phyloP scores from a whole-genome alignment of 2,888 invertebrate genomes.

The Agrilus cyanescens region DNA sequence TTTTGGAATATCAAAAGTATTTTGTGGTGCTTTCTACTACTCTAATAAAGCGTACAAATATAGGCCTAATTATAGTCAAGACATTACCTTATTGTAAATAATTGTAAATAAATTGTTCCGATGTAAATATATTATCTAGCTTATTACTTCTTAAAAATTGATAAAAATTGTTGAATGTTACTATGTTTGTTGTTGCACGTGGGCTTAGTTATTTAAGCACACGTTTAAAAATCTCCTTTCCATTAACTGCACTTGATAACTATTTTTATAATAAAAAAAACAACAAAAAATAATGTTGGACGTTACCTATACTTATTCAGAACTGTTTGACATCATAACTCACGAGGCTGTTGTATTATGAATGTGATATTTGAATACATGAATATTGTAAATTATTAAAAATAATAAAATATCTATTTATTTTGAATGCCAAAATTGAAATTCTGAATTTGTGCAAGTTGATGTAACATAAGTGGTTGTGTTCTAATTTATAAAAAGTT shows the following conservation, averaged over 20 bases:
- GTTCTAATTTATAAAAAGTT: constrained; percentile 24
- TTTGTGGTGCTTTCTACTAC: constrained; percentile 27
- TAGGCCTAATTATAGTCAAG: constrained; percentile 30
- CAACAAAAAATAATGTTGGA: constrained; percentile 19
- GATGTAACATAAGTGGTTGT: constrained; percentile 32
- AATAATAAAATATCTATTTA: constrained; percentile 30
- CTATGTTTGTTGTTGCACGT: constrained; percentile 27
- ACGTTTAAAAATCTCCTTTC: constrained; percentile 21
- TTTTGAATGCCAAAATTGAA: constrained; percentile 32
- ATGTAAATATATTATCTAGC: constrained; percentile 22
- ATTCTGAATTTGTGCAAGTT: constrained; percentile 29
- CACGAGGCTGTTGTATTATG: constrained; percentile 37
- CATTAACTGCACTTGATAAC: constrained; percentile 23
- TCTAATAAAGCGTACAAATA: constrained; percentile 34
- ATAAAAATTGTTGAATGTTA: constrained; percentile 32
- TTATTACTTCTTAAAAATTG: constrained; percentile 16
- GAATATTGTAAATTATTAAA: constrained; percentile 32
- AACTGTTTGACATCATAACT: constrained; percentile 25
- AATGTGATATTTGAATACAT: constrained; percentile 39
- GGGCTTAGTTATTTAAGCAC: constrained; percentile 14
- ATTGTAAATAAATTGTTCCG: constrained; percentile 26
- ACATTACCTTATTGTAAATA: constrained; percentile 18
- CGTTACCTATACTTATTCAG: constrained; percentile 28
- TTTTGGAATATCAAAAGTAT: not conserved
- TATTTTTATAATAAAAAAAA: constrained; percentile 31